Evolutionary conservation across 2,113 vertebrate species (phyloP).

Genomic region (Hemicordylus capensis): DNA sequence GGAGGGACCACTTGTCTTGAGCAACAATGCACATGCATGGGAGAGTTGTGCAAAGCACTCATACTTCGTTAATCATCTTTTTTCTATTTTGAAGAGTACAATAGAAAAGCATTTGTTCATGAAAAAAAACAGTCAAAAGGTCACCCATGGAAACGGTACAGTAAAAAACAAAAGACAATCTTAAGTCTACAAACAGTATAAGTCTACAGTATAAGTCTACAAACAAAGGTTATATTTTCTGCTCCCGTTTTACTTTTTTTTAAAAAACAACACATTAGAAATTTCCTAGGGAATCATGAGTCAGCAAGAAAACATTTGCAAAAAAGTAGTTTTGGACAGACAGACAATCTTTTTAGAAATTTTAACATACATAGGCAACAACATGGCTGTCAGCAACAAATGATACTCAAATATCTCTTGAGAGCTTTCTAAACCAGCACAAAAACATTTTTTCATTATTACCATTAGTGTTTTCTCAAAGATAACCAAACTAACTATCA

Average conservation of each 20-base stretch:
- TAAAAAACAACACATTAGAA: background rate
- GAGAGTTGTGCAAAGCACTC: no score
- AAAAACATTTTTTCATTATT: background rate
- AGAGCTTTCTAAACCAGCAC: background rate
- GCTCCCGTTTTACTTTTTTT: background rate
- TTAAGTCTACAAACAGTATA: no score
- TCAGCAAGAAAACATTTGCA: constrained; percentile 49
- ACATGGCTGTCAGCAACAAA: background rate
- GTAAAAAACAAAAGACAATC: constrained; percentile 27
- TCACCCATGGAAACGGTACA: background rate
- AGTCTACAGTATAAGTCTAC: constrained; percentile 23
- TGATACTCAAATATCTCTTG: rapidly evolving
- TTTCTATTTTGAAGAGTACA: constrained; percentile 38
- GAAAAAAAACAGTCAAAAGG: constrained; percentile 42
- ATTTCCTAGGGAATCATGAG: constrained; percentile 18
- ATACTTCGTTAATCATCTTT: no score
- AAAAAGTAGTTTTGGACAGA: background rate
- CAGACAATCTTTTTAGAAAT: background rate
- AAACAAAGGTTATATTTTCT: background rate
- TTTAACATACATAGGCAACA: rapidly evolving
- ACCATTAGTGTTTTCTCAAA: rapidly evolving
- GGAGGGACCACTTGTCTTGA: no score
- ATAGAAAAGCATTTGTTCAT: constrained; percentile 1
- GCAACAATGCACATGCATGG: no score
- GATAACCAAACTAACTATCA: constrained; percentile 1